Evolutionary conservation across 2,797 vertebrate species (phyloP).

Genomic region (Silurus lanzhouensis): DNA sequence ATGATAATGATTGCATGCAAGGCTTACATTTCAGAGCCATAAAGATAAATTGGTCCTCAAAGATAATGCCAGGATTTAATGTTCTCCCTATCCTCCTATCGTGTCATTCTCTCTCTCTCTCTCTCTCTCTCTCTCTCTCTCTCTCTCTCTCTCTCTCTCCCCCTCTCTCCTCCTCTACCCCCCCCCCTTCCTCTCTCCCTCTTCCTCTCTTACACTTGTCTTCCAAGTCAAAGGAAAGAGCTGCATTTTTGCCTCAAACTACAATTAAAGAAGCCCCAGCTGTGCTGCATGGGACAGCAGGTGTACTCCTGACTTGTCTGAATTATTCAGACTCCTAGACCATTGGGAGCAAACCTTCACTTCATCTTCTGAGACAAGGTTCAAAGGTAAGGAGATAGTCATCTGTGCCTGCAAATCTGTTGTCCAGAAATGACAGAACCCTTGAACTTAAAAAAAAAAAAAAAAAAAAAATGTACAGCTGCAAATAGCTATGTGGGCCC

Average conservation of each 20-base stretch:
- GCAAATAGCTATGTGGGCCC: not conserved
- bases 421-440: slow-evolving; percentile 6
- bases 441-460: not conserved
- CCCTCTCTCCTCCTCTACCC: slow-evolving; percentile 14
- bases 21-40: slow-evolving; percentile 28
- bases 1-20: slow-evolving; percentile 44
- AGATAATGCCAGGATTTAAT: slow-evolving; percentile 35
- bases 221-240: slow-evolving; percentile 47
- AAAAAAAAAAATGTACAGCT: not conserved
- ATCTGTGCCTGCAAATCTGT: slow-evolving; percentile 17
- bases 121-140: slow-evolving; percentile 17
- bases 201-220: slow-evolving; percentile 31
- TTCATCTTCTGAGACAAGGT: slow-evolving; percentile 65
- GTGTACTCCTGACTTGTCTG: slow-evolving; percentile 70
- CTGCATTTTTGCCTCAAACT: slow-evolving; percentile 58
- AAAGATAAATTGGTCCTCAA: slow-evolving; percentile 29
- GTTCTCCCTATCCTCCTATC: slow-evolving; percentile 4
- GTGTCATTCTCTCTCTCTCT: slow-evolving; percentile 14
- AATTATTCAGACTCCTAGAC: slow-evolving; percentile 70
- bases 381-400: slow-evolving; percentile 62
- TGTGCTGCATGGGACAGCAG: slow-evolving; percentile 65
- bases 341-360: slow-evolving; percentile 68
- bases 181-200: not conserved
- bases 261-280: slow-evolving; percentile 64
- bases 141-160: slow-evolving; percentile 22